phyloP scores from a whole-genome alignment of 2,888 invertebrate genomes.

The Lobophora halterata region DNA sequence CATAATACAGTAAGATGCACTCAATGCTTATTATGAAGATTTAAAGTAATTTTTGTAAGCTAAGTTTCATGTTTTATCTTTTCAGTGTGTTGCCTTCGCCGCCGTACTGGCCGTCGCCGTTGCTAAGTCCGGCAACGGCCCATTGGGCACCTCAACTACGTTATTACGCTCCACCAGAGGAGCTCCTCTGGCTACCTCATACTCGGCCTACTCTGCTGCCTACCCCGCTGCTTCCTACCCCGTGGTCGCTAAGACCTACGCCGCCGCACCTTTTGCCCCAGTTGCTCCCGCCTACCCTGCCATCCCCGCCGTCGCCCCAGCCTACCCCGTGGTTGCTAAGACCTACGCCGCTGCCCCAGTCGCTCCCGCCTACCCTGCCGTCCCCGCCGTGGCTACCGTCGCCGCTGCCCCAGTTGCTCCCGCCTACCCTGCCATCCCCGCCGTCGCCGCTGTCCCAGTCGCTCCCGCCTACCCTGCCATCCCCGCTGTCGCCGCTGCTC shows the following conservation, averaged over 20 bases:
- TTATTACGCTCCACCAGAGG: conserved; percentile 8
- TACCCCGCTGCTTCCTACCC: conserved; percentile 11
- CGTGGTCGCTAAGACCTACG: conserved; percentile 6
- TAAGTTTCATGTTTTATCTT: too few relatives aligned
- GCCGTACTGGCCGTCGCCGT: conserved; percentile 52
- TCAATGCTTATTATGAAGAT: too few relatives aligned
- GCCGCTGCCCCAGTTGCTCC: too few relatives aligned
- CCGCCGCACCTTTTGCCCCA: conserved; percentile 1
- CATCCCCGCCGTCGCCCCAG: conserved; percentile 2
- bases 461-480: conserved; percentile 3
- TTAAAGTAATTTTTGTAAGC: too few relatives aligned
- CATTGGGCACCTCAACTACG: conserved; percentile 17
- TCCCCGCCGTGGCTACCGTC: conserved; percentile 3
- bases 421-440: conserved; percentile 2
- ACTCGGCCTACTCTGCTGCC: conserved; percentile 8
- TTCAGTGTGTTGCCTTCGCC: conserved; percentile 41
- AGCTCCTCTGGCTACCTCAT: conserved; percentile 11
- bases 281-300: too few relatives aligned
- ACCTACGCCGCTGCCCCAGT: conserved; percentile 6
- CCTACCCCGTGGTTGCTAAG: too few relatives aligned
- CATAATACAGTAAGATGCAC: too few relatives aligned
- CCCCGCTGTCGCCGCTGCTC: conserved; percentile 22
- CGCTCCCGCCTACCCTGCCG: conserved; percentile 2
- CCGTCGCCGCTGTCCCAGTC: too few relatives aligned
- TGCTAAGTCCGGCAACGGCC: conserved; percentile 53